Base-by-base conservation (phyloP, 2,888 invertebrate genomes). In the Caenorhabditis wallacei region DNA sequence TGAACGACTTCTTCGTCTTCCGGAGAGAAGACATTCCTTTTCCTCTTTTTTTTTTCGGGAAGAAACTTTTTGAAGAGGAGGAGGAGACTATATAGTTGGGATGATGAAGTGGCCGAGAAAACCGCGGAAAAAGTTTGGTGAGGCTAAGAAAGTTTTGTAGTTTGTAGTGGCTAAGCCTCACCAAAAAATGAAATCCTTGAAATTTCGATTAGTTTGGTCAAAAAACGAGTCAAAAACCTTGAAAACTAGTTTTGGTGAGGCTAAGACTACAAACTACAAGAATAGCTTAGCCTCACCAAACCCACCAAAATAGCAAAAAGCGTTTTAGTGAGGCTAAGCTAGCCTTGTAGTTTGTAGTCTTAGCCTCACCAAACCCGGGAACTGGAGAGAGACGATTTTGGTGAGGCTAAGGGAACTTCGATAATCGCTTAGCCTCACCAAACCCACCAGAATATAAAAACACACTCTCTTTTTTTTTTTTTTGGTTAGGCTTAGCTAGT, bases 1-100 rank as follows among this genome's bases (percentile, higher is more conserved):
- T 56, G 56, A 69, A 69, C 56, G 69, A 56, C 43, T 56, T 54
- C 26, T 43, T 30, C 30, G 3, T 30, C 30, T 30, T 30, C 30
- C 30, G 8, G 43, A 13, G 13, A 16, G 43, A 43, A 13, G 13
- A 43, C 43, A 43, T 43, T 43, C 43, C 16, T 37, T 56, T 69
- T 69, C 13, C 2, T 10, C 11, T 54, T 54, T 13, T n/a, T 56
- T 35, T 54, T 54, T 5, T 24, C 1, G 3, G 56, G 2, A 7
- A 11, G 40, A 13, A 40, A 40, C 30, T 30, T 30, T 30, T 30
- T 30, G 3, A 8, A 30, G 8, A 30, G 30, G 30, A 8, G 30
- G 30, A 3, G 30, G 30, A 30, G 30, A 30, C 30, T 30, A 30
- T 30, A 30, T 30, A 30, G 30, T 30, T 30, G 30, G 30, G 30